Evolutionary conservation across 2,888 invertebrate species (phyloP).

Genomic region (Acrobasis repandana): DNA sequence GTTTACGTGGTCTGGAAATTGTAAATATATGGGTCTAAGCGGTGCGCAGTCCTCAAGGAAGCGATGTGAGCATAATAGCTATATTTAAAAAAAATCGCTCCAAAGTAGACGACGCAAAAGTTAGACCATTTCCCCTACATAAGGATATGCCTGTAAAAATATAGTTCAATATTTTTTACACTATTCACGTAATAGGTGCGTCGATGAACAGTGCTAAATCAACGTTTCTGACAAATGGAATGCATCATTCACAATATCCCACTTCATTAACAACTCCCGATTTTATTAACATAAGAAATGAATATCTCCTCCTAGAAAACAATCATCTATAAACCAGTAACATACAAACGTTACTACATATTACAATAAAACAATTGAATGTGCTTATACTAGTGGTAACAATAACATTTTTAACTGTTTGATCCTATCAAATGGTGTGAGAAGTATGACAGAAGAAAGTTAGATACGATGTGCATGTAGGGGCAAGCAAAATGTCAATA

Average conservation of each 20-base stretch:
- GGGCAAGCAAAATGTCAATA: constrained; percentile 31
- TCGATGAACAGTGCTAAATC: constrained; percentile 73
- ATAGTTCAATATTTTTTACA: constrained; percentile 54
- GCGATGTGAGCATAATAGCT: constrained; percentile 27
- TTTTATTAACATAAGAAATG: constrained; percentile 61
- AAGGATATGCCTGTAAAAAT: constrained; percentile 65
- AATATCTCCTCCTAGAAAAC: constrained; percentile 55
- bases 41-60: constrained; percentile 38
- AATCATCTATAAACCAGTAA: constrained; percentile 48
- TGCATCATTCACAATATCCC: constrained; percentile 75
- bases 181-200: constrained; percentile 67
- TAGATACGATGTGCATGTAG: constrained; percentile 25
- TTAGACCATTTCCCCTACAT: constrained; percentile 47
- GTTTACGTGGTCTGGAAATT: constrained; percentile 58
- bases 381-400: constrained; percentile 81
- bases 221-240: constrained; percentile 74
- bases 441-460: constrained; percentile 35
- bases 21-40: constrained; percentile 52
- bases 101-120: constrained; percentile 40
- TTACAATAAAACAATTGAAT: constrained; percentile 68
- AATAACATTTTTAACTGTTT: constrained; percentile 69
- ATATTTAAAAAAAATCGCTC: constrained; percentile 1
- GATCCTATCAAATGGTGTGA: constrained; percentile 49
- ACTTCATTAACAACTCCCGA: constrained; percentile 64
- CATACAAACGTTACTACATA: constrained; percentile 45